Base-by-base conservation (phyloP, 1,140 invertebrate genomes). In the Solen grandis region DNA sequence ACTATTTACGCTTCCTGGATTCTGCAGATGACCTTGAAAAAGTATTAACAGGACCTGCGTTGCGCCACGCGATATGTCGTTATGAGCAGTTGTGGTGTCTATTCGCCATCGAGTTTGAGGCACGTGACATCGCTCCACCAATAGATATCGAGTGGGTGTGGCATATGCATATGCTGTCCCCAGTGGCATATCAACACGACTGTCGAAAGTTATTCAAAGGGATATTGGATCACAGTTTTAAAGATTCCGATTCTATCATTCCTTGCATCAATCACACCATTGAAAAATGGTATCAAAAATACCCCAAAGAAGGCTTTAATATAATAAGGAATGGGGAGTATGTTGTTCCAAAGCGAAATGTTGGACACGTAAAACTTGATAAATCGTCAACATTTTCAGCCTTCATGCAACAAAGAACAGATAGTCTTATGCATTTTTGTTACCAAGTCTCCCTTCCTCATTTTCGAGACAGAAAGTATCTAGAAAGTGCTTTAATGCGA, bases 391-490 rank as follows among this genome's bases (percentile, higher is more conserved):
- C 59, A 50, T 54, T 29, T 91, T 91, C 81, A 83, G 93, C 70
- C 83, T 93, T 60, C 78, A 76, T 52, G 74, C 59, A 35, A 89
- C 89, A 10, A 86, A 89, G 35, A 79, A 86, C 66, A 65, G 92
- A 41, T 90, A 92, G 81, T 75, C 86, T 63, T 27, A 76, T 76
- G 38, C 63, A 74, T 22, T 88, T 88, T 68, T 88, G 82, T 46
- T 90, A 90, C 50, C 92, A 93, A 85, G 90, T 93, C 10, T 92
- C 92, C 27, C 81, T 93, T 36, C 92, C 92, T 27, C 92, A 93
- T 79, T 93, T 88, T 82, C 88, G 85, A 19, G 86, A 89, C 22
- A 79, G 75, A 41, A 88, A 88, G 59, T 92, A 93, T 73, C 79
- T 92, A 14, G 82, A 87, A 66, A 89, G 86, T 36, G 92, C 92